Percentiles rank a stretch among this genome's conserved stretches.
Evolutionary conservation across 2,113 vertebrate species (phyloP).

Genomic region (Platysternon megacephalum): DNA sequence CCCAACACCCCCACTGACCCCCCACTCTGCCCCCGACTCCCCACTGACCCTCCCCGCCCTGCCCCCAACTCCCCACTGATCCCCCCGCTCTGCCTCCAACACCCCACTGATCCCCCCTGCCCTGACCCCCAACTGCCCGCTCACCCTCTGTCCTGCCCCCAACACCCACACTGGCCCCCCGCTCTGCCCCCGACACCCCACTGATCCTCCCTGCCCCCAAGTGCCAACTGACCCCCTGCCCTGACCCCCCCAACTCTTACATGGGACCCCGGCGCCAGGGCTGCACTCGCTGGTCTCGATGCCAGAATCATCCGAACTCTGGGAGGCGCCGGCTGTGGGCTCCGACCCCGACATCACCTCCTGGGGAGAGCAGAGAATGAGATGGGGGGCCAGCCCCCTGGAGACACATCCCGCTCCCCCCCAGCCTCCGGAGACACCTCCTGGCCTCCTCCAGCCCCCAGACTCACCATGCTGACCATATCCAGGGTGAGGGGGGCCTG

Average conservation of each 20-base stretch:
- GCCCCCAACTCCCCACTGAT: background rate
- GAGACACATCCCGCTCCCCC: background rate
- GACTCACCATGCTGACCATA: background rate
- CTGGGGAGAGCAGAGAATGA: background rate
- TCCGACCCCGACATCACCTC: background rate
- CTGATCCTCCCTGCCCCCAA: background rate
- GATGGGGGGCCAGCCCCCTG: too few relatives aligned
- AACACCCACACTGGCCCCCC: too few relatives aligned
- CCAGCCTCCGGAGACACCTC: background rate
- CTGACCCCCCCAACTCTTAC: background rate
- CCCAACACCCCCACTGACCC: too few relatives aligned
- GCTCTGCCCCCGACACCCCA: background rate
- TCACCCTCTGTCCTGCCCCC: too few relatives aligned
- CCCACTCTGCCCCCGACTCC: too few relatives aligned
- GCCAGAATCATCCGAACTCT: background rate
- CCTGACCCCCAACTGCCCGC: too few relatives aligned
- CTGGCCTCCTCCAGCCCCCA: background rate
- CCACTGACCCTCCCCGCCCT: background rate
- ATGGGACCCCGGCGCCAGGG: background rate
- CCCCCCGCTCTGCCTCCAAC: background rate
- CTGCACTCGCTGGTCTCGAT: background rate
- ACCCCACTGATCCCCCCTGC: too few relatives aligned
- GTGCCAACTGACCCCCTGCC: background rate
- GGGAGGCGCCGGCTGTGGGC: background rate
- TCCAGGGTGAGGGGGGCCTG: background rate